Percentiles rank a stretch among this genome's conserved stretches.
Conservation (phyloP, 2,113 vertebrate genomes). For the Artemisiospiza belli region DNA sequence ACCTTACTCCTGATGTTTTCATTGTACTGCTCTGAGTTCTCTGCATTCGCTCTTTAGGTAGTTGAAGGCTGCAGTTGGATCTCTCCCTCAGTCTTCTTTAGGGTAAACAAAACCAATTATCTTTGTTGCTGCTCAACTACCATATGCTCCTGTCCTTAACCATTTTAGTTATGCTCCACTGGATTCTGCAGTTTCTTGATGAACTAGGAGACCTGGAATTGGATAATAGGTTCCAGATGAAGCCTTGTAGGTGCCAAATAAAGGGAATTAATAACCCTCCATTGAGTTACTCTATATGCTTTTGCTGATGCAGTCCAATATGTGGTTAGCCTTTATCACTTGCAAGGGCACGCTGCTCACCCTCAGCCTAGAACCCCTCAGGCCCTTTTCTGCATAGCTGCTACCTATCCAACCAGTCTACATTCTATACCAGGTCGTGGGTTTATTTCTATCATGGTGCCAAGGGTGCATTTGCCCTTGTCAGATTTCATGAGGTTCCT, state of each 20-base stretch:
- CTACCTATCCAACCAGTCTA: not conserved
- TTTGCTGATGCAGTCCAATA: not conserved
- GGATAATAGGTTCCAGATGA: not conserved
- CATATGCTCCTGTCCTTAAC: not conserved
- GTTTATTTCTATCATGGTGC: not conserved
- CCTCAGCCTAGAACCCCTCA: not conserved
- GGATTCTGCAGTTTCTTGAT: not conserved
- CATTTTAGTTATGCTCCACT: not conserved
- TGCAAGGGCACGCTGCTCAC: not conserved
- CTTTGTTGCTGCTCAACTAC: not conserved
- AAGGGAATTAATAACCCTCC: not conserved
- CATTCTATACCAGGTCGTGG: fast-evolving
- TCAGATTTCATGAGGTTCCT: not conserved
- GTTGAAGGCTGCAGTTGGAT: not conserved
- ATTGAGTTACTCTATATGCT: not conserved
- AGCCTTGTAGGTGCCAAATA: not conserved
- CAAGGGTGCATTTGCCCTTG: not conserved
- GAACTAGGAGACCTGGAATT: not conserved
- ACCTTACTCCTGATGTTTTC: not conserved
- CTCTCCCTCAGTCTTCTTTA: not conserved
- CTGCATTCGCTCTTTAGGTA: not conserved
- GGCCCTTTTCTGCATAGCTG: not conserved
- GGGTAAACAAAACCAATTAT: not conserved
- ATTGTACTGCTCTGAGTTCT: not conserved
- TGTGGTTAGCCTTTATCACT: not conserved